A percentile compares a stretch with the other conserved stretches of the same genome.
Conservation (phyloP, 92 coral and sea anemone genomes). For the Zoanthus sansibaricus region DNA sequence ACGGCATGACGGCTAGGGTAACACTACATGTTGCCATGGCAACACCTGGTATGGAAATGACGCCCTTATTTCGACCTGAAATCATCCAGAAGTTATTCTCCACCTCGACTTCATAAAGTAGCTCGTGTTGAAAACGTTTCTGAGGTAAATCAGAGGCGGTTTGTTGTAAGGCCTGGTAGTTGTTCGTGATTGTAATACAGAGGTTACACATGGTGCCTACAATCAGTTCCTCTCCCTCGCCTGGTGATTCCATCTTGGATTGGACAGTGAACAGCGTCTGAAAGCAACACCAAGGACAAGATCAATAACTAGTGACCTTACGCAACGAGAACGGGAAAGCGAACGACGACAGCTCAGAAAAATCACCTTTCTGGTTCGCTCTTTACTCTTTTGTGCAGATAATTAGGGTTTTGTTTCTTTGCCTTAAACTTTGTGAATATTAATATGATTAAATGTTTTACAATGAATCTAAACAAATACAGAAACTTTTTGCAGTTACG, state of each 20-base stretch:
- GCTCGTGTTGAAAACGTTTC: slow-evolving; percentile 50
- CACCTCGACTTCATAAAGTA: slow-evolving; percentile 84
- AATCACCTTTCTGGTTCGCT: too few relatives aligned
- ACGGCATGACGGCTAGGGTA: slow-evolving; percentile 76
- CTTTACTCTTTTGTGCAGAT: too few relatives aligned
- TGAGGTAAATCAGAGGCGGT: slow-evolving; percentile 1
- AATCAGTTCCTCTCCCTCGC: slow-evolving; percentile 52
- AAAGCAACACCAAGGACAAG: not conserved
- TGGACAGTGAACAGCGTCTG: slow-evolving; percentile 86
- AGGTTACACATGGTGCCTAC: slow-evolving; percentile 74
- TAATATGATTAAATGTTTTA: too few relatives aligned
- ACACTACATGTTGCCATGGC: slow-evolving; percentile 87
- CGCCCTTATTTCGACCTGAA: slow-evolving; percentile 84
- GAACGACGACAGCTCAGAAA: too few relatives aligned
- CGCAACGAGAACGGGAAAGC: not conserved
- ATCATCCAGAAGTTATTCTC: slow-evolving; percentile 83
- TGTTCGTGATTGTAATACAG: slow-evolving; percentile 69
- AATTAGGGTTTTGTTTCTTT: too few relatives aligned
- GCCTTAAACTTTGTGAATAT: too few relatives aligned
- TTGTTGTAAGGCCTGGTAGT: not conserved
- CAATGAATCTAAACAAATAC: too few relatives aligned
- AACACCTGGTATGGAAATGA: slow-evolving; percentile 73
- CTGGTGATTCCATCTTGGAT: slow-evolving; percentile 73
- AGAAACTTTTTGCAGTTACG: too few relatives aligned
- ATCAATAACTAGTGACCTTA: not conserved